Evolutionary conservation across 2,888 invertebrate genomes (phyloP).

Genomic region (Ariolimax columbianus): DNA sequence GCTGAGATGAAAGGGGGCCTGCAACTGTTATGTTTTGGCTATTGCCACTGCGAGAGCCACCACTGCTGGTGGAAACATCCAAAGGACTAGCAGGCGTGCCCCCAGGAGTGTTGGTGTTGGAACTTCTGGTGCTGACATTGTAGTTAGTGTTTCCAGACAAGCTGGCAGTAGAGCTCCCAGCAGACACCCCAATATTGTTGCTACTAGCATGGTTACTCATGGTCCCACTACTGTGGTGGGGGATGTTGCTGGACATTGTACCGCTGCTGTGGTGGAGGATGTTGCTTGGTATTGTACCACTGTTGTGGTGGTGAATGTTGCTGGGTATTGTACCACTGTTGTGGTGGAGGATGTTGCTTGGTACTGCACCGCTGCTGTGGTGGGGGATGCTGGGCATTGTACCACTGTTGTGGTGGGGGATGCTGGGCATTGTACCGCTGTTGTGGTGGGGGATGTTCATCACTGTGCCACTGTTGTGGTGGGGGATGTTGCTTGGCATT

Average conservation of each 20-base stretch:
- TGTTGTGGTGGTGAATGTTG: background rate
- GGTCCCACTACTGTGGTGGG: background rate
- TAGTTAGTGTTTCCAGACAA: slow-evolving; percentile 29
- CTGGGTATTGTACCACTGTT: slow-evolving; percentile 3
- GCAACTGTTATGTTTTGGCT: slow-evolving; percentile 12
- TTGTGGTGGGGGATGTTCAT: background rate
- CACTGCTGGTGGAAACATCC: background rate
- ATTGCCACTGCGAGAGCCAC: slow-evolving; percentile 7
- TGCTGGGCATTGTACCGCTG: background rate
- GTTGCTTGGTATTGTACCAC: background rate
- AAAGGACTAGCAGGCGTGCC: slow-evolving; percentile 3
- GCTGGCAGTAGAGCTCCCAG: background rate
- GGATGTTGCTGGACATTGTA: background rate
- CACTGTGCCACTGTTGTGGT: slow-evolving; percentile 10
- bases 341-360: background rate
- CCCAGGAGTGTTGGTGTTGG: background rate
- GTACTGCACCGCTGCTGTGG: background rate
- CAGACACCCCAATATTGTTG: slow-evolving; percentile 1
- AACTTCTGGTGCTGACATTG: slow-evolving; percentile 17
- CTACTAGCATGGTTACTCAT: background rate
- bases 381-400: background rate
- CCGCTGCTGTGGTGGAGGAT: background rate
- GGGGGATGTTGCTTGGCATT: background rate
- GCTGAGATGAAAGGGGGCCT: background rate
- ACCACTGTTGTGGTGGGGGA: background rate